Evolutionary conservation across 2,888 invertebrate species (phyloP).

Genomic region (Lamellibrachia satsuma): DNA sequence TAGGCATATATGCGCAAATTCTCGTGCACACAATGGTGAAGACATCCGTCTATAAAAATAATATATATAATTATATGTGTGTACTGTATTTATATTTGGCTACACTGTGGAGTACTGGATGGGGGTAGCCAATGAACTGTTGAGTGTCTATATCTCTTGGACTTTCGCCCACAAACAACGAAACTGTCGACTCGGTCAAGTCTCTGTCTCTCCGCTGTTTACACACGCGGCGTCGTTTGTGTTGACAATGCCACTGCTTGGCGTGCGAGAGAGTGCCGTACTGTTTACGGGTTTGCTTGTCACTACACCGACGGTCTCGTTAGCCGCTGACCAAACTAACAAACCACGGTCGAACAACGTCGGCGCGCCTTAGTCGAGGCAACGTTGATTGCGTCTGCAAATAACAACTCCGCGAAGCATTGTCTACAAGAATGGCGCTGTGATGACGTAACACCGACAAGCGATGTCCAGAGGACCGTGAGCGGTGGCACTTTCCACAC

Average conservation of each 20-base stretch:
- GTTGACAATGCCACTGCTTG: neutral
- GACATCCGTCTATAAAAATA: too few species aligned
- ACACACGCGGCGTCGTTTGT: neutral
- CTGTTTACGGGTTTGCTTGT: neutral
- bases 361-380: neutral
- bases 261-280: neutral
- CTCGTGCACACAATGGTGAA: too few species aligned
- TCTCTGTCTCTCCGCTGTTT: neutral
- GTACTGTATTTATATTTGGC: too few species aligned
- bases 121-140: neutral
- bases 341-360: neutral
- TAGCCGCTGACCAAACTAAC: neutral
- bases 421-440: neutral
- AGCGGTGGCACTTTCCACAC: neutral
- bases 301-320: neutral
- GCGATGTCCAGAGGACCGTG: neutral
- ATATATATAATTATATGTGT: too few species aligned
- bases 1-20: too few species aligned
- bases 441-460: neutral
- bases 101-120: neutral
- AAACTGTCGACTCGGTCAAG: neutral
- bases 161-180: neutral
- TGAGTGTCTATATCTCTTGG: neutral
- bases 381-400: neutral
- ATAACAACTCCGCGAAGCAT: neutral